Evolutionary conservation across 1,140 invertebrate species (phyloP), one percentile per base, ranked within the genome.

Genomic region (Lordiphosa collinella): DNA sequence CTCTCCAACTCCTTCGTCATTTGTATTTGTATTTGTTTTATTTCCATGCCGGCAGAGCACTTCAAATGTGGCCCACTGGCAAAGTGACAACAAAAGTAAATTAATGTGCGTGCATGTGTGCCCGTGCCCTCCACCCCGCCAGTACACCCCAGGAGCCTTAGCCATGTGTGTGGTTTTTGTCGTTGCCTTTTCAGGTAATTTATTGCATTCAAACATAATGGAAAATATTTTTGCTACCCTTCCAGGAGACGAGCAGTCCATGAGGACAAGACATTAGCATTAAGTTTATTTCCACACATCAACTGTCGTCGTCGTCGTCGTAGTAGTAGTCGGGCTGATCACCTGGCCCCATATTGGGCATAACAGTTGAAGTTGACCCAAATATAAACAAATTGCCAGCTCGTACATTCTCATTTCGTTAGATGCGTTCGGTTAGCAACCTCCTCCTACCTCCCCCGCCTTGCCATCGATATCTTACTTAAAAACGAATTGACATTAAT

Each of bases 401-500:
- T 69, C 78, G 76, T 80, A 82, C 58, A 62, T 80, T 80, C 60
- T 80, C 78, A 80, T 80, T 80, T 76, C 58, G 41, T 36, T 50
- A 59, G 71, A 82, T 80, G 75, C 76, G 71, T 67, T 55, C 47
- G 49, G 11, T 53, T 55, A 52, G 38, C 60, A 38, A 43, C 22
- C 10, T 16, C 9, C 11, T 12, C 31, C 38, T 10, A 12, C n/a
- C 12, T 6, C 18, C 6, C 29, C 34, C n/a, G 34, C 34, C 51
- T 46, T 52, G 44, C 55, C 80, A 84, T 78, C 78, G 78, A 84
- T 84, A 84, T 70, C 78, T 84, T 84, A 85, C 78, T 84, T 84
- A 84, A 84, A 84, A 84, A 84, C 79, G 79, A 84, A 84, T 84
- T 84, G 78, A 84, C 78, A 84, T 84, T 84, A 84, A 84, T 84